Conservation (phyloP, 2,113 vertebrate species). For the Strix aluco region DNA sequence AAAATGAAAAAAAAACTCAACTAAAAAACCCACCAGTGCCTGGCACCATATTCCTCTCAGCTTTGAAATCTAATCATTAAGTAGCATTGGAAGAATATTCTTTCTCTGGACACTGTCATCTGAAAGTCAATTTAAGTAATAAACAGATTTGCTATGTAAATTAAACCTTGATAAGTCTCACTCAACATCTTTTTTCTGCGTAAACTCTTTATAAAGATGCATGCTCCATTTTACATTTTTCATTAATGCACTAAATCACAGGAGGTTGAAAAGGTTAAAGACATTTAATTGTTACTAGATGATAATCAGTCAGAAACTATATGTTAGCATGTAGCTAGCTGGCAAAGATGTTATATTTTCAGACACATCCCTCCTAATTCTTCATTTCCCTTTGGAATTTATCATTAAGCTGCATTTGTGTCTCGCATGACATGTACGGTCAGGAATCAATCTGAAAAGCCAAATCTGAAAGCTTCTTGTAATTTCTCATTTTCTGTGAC, state of each 20-base stretch:
- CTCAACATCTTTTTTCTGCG: background rate
- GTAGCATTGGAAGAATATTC: background rate
- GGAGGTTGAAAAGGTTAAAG: constrained; percentile 66
- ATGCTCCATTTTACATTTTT: background rate
- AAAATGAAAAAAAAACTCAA: background rate
- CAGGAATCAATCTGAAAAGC: constrained; percentile 21
- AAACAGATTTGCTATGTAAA: constrained; percentile 1
- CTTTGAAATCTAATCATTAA: background rate
- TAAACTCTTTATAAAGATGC: background rate
- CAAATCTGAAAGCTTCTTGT: constrained; percentile 10
- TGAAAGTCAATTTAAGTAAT: background rate
- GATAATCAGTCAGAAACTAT: constrained; percentile 48
- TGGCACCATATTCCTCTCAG: background rate
- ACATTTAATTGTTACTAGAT: constrained; percentile 63
- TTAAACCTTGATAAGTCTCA: background rate
- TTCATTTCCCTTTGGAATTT: constrained; percentile 29
- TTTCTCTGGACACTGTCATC: background rate
- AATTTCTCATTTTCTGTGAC: constrained; percentile 6
- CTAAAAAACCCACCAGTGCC: background rate
- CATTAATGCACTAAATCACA: constrained; percentile 55
- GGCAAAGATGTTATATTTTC: constrained; percentile 15
- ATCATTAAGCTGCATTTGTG: background rate
- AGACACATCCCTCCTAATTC: background rate
- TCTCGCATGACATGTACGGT: background rate
- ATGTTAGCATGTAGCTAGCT: background rate